Evolutionary conservation across 2,888 invertebrate species (phyloP).

Genomic region (Encarsia formosa): DNA sequence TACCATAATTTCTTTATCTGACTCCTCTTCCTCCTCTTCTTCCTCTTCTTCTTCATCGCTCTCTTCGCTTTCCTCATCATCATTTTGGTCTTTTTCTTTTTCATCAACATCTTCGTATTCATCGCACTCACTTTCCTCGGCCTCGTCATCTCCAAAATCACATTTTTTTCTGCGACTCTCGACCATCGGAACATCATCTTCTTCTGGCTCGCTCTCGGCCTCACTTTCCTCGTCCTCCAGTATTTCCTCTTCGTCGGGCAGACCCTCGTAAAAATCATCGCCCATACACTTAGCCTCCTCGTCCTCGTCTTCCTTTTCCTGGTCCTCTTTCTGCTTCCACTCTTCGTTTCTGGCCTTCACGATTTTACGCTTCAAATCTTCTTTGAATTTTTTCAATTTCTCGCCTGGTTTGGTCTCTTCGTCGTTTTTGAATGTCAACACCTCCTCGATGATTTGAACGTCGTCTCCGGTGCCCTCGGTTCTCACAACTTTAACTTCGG

Average conservation of each 20-base stretch:
- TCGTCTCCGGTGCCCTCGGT: constrained; percentile 35
- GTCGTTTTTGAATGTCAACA: constrained; percentile 18
- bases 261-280: constrained; percentile 26
- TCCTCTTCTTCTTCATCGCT: constrained; percentile 50
- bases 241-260: constrained; percentile 31
- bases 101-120: constrained; percentile 50
- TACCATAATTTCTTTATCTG: constrained; percentile 38
- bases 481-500: constrained; percentile 32
- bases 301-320: constrained; percentile 44
- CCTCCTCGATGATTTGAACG: constrained; percentile 27
- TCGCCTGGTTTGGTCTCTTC: constrained; percentile 61
- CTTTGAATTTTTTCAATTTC: constrained; percentile 66
- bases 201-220: constrained; percentile 42
- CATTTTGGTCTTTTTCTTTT: constrained; percentile 55
- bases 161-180: constrained; percentile 37
- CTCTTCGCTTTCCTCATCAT: constrained; percentile 53
- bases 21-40: constrained; percentile 49
- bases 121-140: constrained; percentile 53
- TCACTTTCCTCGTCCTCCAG: constrained; percentile 48
- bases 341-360: constrained; percentile 66
- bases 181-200: constrained; percentile 42
- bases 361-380: constrained; percentile 68
- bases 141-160: constrained; percentile 55
- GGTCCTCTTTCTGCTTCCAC: constrained; percentile 61
- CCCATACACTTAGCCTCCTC: constrained; percentile 30